Conservation (phyloP, 1,140 invertebrate species). For the Octopus bimaculoides region DNA sequence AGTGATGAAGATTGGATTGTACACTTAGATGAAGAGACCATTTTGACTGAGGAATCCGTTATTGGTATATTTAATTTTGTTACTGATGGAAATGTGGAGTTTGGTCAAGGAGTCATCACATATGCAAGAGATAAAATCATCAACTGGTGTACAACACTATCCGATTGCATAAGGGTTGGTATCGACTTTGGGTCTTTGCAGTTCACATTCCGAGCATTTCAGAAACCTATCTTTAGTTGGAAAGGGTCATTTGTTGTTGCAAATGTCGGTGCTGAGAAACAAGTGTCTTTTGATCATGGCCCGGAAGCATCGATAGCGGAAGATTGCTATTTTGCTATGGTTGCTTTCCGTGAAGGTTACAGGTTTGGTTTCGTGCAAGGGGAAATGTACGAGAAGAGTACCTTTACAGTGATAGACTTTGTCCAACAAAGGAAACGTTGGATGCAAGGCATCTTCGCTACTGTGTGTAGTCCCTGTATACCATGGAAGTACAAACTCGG, state of each 20-base stretch:
- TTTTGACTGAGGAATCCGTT: slow-evolving; percentile 85
- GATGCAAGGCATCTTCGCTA: slow-evolving; percentile 91
- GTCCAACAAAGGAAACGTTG: slow-evolving; percentile 92
- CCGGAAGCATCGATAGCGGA: slow-evolving; percentile 78
- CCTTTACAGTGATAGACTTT: slow-evolving; percentile 90
- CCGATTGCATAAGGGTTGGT: slow-evolving; percentile 90
- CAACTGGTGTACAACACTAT: slow-evolving; percentile 95
- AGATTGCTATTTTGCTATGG: slow-evolving; percentile 94
- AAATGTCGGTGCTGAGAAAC: slow-evolving; percentile 80
- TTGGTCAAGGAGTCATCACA: slow-evolving; percentile 95
- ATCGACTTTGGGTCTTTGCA: slow-evolving; percentile 90
- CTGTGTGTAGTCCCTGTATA: slow-evolving; percentile 87
- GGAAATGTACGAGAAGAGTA: slow-evolving; percentile 96
- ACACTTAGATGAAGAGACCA: slow-evolving; percentile 94
- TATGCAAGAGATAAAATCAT: slow-evolving; percentile 93
- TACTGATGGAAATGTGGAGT: slow-evolving; percentile 85
- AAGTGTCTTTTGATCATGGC: slow-evolving; percentile 92
- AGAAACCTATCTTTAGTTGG: slow-evolving; percentile 95
- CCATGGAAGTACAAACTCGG: slow-evolving; percentile 78
- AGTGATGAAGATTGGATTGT: slow-evolving; percentile 93
- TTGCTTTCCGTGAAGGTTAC: slow-evolving; percentile 64
- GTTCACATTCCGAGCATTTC: slow-evolving; percentile 89
- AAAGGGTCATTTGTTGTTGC: slow-evolving; percentile 67
- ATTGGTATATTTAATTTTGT: slow-evolving; percentile 95
- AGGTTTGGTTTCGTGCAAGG: slow-evolving; percentile 50